Conservation (phyloP, 2,888 invertebrate genomes). For the Sinopyrophorus schimmeli region DNA sequence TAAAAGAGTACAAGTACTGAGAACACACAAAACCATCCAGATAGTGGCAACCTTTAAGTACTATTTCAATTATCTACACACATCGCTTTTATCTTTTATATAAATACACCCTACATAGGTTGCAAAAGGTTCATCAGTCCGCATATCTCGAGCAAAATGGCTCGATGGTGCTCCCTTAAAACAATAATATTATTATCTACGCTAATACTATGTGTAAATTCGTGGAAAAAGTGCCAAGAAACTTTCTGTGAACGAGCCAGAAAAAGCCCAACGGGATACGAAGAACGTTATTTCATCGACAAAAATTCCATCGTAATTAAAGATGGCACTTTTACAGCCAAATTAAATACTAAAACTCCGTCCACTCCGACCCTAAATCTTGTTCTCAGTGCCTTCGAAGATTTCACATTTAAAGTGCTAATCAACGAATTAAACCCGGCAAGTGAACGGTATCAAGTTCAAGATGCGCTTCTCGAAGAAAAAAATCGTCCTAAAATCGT, state of each 20-base stretch:
- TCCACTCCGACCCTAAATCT: neutral
- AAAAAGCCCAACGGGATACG: neutral
- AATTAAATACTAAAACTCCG: neutral
- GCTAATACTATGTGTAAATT: slow-evolving; percentile 1
- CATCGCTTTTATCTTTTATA: too few relatives aligned
- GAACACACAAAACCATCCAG: too few relatives aligned
- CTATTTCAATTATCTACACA: too few relatives aligned
- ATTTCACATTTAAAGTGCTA: slow-evolving; percentile 74
- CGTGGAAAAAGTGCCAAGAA: slow-evolving; percentile 17
- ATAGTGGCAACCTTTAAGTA: too few relatives aligned
- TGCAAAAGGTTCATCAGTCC: too few relatives aligned
- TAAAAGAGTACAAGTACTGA: too few relatives aligned
- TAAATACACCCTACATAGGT: too few relatives aligned
- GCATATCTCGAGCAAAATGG: too few relatives aligned
- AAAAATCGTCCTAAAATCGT: too few relatives aligned
- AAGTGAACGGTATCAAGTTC: slow-evolving; percentile 67
- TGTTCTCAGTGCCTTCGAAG: slow-evolving; percentile 56
- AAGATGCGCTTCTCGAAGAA: slow-evolving; percentile 72
- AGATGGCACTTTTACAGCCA: neutral
- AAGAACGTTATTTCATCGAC: too few relatives aligned
- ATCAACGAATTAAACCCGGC: slow-evolving; percentile 76
- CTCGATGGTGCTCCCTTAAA: too few relatives aligned
- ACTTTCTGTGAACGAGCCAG: slow-evolving; percentile 18
- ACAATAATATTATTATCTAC: slow-evolving; percentile 6
- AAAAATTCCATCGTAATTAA: too few relatives aligned